Conservation (phyloP, 2,888 invertebrate species). For the Phyllotreta striolata region DNA sequence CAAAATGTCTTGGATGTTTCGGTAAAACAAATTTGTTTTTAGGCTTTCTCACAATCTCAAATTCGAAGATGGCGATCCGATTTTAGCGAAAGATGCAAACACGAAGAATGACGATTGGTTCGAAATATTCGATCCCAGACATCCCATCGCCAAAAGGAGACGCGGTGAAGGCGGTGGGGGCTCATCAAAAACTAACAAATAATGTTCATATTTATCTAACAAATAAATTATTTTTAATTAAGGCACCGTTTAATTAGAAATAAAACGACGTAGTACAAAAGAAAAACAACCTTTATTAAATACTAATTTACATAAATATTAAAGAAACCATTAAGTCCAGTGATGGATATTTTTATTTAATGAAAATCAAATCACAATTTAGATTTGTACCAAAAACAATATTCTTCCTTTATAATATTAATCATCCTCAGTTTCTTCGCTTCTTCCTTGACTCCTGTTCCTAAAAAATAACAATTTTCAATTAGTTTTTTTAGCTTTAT, state of each 20-base stretch:
- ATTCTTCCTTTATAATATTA: slow-evolving; percentile 4
- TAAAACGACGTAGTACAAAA: no score
- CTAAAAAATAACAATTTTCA: slow-evolving; percentile 46
- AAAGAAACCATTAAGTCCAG: slow-evolving; percentile 19
- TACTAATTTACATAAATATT: slow-evolving; percentile 11
- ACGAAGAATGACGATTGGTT: slow-evolving; percentile 95
- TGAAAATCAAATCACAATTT: slow-evolving; percentile 28
- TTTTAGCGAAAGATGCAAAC: slow-evolving; percentile 91
- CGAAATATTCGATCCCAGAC: slow-evolving; percentile 94
- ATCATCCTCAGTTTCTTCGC: slow-evolving; percentile 54
- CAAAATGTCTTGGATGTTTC: slow-evolving; percentile 10
- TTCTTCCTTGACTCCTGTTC: slow-evolving; percentile 59
- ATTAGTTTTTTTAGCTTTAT: no score
- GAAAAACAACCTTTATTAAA: no score
- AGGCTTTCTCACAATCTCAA: slow-evolving; percentile 73
- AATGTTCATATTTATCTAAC: slow-evolving; percentile 1
- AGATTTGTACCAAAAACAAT: background rate
- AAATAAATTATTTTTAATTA: no score
- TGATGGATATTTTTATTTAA: slow-evolving; percentile 24
- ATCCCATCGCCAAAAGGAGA: slow-evolving; percentile 91
- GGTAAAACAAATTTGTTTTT: slow-evolving; percentile 25
- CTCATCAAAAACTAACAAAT: slow-evolving; percentile 44
- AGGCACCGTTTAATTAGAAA: no score
- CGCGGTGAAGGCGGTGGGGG: slow-evolving; percentile 72
- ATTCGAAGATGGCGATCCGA: slow-evolving; percentile 73